phyloP scores from a whole-genome alignment of 2,888 invertebrate genomes.

The Halictus ligatus region DNA sequence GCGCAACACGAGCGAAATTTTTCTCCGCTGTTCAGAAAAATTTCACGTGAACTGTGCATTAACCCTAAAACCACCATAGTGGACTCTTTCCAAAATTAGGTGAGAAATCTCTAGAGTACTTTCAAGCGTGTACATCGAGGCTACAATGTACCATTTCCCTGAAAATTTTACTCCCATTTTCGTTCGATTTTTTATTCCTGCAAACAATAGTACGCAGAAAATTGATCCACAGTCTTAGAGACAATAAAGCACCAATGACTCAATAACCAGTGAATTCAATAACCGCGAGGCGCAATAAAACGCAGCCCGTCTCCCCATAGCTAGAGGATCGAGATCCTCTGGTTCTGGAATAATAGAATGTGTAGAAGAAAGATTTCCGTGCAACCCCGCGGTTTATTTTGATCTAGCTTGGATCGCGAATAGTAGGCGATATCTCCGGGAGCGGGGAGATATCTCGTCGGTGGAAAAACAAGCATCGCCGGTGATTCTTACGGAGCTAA shows the following conservation, averaged over 20 bases:
- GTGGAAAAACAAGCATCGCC: slow-evolving; percentile 42
- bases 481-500: not conserved
- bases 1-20: not conserved
- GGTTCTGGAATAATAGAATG: not conserved
- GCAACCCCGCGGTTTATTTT: slow-evolving; percentile 57
- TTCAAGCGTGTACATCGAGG: not conserved
- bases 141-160: not conserved
- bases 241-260: too few relatives aligned
- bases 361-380: slow-evolving; percentile 17
- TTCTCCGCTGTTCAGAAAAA: not conserved
- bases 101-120: not conserved
- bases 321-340: not conserved
- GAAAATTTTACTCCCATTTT: not conserved
- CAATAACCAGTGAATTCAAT: too few relatives aligned
- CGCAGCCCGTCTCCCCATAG: not conserved
- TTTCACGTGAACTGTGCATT: not conserved
- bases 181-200: not conserved
- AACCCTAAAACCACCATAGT: not conserved
- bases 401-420: slow-evolving; percentile 38
- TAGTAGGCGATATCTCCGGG: slow-evolving; percentile 23
- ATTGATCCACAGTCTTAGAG: not conserved
- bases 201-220: not conserved
- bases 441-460: slow-evolving; percentile 18
- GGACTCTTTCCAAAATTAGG: not conserved
- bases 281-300: not conserved